phyloP scores from a whole-genome alignment of 1,140 invertebrate genomes.

The Aphis gossypii region DNA sequence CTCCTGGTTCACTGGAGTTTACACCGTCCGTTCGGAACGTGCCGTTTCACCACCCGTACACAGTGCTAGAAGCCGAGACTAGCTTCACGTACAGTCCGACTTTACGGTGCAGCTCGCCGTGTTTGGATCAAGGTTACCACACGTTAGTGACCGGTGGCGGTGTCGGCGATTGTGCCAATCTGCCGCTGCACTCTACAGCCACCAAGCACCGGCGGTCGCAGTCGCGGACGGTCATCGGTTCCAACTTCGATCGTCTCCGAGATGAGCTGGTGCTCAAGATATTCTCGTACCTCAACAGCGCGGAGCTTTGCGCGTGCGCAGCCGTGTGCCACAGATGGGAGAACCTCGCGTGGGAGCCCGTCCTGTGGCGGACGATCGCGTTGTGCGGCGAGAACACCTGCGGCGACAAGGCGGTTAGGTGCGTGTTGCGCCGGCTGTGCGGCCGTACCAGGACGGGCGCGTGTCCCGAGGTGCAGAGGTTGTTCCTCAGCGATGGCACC shows the following conservation, averaged over 20 bases:
- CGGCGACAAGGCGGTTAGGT: slow-evolving; percentile 75
- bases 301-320: slow-evolving; percentile 79
- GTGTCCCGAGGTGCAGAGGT: slow-evolving; percentile 69
- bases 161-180: slow-evolving; percentile 64
- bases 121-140: slow-evolving; percentile 69
- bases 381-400: slow-evolving; percentile 72
- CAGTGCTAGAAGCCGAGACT: slow-evolving; percentile 50
- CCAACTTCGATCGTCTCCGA: slow-evolving; percentile 65
- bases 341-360: slow-evolving; percentile 80
- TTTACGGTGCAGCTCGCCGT: slow-evolving; percentile 59
- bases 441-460: slow-evolving; percentile 67
- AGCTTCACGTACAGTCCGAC: slow-evolving; percentile 59
- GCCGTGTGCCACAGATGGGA: slow-evolving; percentile 84
- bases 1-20: slow-evolving; percentile 62
- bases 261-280: slow-evolving; percentile 71
- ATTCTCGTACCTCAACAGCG: slow-evolving; percentile 78
- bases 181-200: slow-evolving; percentile 49
- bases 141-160: slow-evolving; percentile 74
- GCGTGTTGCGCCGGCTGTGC: slow-evolving; percentile 70
- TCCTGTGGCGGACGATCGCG: slow-evolving; percentile 76
- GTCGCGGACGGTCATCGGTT: slow-evolving; percentile 56
- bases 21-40: slow-evolving; percentile 58
- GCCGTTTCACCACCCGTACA: slow-evolving; percentile 41
- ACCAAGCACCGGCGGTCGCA: slow-evolving; percentile 61
- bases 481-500: slow-evolving; percentile 77